These are phyloP conservation scores for Pemphredon lugubris DNA, from an alignment of 2,888 invertebrate genomes.

Conservation along the genomic window DNA sequence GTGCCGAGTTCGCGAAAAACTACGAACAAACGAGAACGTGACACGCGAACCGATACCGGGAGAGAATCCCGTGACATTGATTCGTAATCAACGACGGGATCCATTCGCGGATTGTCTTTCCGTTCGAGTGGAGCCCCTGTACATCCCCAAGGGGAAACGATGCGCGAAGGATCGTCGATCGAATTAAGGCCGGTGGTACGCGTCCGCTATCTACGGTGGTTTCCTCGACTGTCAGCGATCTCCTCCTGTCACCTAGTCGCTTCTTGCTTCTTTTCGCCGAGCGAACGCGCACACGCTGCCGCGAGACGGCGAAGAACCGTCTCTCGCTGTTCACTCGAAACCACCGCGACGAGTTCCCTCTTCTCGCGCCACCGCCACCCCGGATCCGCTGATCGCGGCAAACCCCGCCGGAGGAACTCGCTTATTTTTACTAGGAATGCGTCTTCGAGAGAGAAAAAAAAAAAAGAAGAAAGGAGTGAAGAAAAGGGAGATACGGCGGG, in stretches of 20 bases:
- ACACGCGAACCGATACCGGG: too few relatives aligned
- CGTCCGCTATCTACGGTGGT: not conserved
- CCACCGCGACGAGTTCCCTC: conserved; percentile 22
- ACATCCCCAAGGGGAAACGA: too few relatives aligned
- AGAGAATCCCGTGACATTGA: too few relatives aligned
- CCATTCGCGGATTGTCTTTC: too few relatives aligned
- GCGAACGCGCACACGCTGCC: not conserved
- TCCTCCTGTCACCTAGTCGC: conserved; percentile 5
- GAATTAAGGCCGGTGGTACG: not conserved
- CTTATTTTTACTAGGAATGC: conserved; percentile 63
- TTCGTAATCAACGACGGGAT: too few relatives aligned
- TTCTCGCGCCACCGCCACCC: conserved; percentile 10
- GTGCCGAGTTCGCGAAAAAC: too few relatives aligned
- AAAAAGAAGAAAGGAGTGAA: conserved; percentile 11
- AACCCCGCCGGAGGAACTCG: conserved; percentile 37
- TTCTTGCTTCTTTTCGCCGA: conserved; percentile 7
- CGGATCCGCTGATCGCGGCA: conserved; percentile 37
- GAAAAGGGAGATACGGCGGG: conserved; percentile 5
- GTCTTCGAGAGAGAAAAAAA: conserved; percentile 13
- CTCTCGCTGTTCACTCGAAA: conserved; percentile 18
- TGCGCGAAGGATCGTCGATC: conserved; percentile 1
- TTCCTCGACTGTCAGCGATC: conserved; percentile 15
- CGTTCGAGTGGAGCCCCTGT: too few relatives aligned
- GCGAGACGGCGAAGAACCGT: too few relatives aligned
- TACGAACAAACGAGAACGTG: too few relatives aligned